Evolutionary conservation across 2,888 invertebrate genomes (phyloP).

Genomic region (Chloromyia formosa): DNA sequence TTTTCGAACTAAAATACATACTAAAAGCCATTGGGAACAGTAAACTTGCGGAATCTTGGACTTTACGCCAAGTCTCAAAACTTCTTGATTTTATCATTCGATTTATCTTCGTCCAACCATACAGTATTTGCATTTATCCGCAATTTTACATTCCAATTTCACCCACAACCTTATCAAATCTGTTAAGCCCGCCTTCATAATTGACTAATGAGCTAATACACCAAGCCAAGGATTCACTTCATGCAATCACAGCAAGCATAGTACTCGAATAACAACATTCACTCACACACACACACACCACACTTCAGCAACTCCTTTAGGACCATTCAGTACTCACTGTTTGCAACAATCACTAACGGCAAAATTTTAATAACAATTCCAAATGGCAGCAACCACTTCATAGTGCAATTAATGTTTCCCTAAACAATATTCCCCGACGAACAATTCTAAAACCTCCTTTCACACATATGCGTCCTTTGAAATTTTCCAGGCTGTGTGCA

Average conservation of each 20-base stretch:
- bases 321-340: slow-evolving; percentile 43
- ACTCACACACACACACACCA: not conserved
- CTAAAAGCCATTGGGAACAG: no score
- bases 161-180: no score
- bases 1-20: no score
- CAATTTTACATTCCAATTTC: no score
- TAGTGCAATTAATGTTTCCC: slow-evolving; percentile 3
- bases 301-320: no score
- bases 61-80: no score
- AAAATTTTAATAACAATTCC: slow-evolving; percentile 45
- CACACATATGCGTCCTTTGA: slow-evolving; percentile 13
- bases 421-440: not conserved
- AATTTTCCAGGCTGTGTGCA: not conserved
- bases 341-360: slow-evolving; percentile 46
- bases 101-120: no score
- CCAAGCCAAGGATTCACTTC: not conserved
- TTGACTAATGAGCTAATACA: not conserved
- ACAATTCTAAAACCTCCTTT: not conserved
- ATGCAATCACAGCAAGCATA: not conserved
- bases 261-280: not conserved
- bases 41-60: no score
- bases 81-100: no score
- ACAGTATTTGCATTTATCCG: no score
- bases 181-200: no score
- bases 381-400: slow-evolving; percentile 46